Conservation (phyloP, 2,888 invertebrate genomes). For the Cotesia congregata region DNA sequence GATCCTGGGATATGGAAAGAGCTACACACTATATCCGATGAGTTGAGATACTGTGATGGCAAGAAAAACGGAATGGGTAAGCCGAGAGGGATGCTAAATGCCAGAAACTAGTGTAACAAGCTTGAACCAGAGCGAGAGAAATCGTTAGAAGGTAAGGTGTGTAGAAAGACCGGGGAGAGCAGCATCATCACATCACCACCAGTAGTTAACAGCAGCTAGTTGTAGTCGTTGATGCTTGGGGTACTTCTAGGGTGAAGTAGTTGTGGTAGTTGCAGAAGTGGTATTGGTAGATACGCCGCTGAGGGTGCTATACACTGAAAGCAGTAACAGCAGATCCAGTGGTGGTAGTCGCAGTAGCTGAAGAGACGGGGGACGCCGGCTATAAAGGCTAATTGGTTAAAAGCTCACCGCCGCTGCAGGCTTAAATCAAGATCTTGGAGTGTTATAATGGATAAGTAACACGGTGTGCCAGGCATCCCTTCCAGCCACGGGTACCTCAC, state of each 20-base stretch:
- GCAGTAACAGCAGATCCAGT: conserved; percentile 11
- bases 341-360: conserved; percentile 40
- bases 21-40: conserved; percentile 21
- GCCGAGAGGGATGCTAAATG: not conserved
- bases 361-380: conserved; percentile 55
- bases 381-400: conserved; percentile 71
- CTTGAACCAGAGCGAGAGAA: conserved; percentile 28
- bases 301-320: conserved; percentile 15
- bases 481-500: too few relatives aligned
- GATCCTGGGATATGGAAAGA: conserved; percentile 26
- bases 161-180: not conserved
- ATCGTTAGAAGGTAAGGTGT: not conserved
- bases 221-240: not conserved
- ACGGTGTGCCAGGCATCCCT: conserved; percentile 62
- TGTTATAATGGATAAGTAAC: conserved; percentile 71
- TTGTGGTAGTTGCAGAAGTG: not conserved
- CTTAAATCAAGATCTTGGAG: conserved; percentile 71
- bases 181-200: not conserved
- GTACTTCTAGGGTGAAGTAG: not conserved
- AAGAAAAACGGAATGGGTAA: conserved; percentile 19
- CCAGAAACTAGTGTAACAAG: not conserved
- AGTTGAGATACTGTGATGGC: conserved; percentile 25
- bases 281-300: conserved; percentile 7
- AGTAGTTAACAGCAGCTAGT: not conserved
- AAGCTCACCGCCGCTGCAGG: conserved; percentile 70